Percentiles rank a stretch among this genome's conserved stretches.
Conservation (phyloP, 2,113 vertebrate genomes). For the Osmerus eperlanus region DNA sequence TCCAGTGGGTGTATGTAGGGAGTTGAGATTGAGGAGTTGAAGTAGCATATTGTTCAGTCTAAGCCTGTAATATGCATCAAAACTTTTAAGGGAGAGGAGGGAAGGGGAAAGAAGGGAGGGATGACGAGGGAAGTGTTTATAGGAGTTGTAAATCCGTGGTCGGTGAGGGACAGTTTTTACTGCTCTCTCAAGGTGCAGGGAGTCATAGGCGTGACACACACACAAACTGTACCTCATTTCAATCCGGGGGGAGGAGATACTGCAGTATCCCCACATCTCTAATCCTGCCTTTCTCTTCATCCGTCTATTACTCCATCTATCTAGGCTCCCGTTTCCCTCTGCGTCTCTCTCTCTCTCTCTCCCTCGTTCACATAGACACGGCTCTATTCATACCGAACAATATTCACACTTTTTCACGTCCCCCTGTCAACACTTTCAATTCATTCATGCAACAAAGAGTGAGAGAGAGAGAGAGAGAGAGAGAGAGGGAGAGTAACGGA, state of each 20-base stretch:
- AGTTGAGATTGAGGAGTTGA: slow-evolving; percentile 45
- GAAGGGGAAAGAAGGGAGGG: not conserved
- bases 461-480: slow-evolving; percentile 9
- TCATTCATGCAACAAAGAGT: slow-evolving; percentile 41
- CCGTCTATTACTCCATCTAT: not conserved
- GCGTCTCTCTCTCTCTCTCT: slow-evolving; percentile 1
- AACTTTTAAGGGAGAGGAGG: slow-evolving; percentile 25
- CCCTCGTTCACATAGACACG: slow-evolving; percentile 30
- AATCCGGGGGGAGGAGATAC: too few relatives aligned
- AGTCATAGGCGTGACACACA: slow-evolving; percentile 42
- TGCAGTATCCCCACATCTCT: too few relatives aligned
- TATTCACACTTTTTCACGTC: slow-evolving; percentile 44
- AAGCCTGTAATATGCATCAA: slow-evolving; percentile 57
- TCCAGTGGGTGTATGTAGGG: slow-evolving; percentile 25
- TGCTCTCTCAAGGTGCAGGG: slow-evolving; percentile 48
- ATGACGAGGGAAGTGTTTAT: slow-evolving; percentile 45
- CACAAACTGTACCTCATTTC: not conserved
- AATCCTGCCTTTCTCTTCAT: not conserved
- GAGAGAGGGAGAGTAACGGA: slow-evolving; percentile 13
- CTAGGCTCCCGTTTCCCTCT: not conserved
- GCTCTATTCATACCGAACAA: slow-evolving; percentile 51
- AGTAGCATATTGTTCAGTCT: slow-evolving; percentile 43
- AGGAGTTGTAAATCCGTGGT: slow-evolving; percentile 53
- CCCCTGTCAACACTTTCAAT: slow-evolving; percentile 56
- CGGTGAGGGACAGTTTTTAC: slow-evolving; percentile 55